A percentile compares a stretch with the other conserved stretches of the same genome.
Evolutionary conservation across 2,888 invertebrate genomes (phyloP).

Genomic region (Halocaridina rubra): DNA sequence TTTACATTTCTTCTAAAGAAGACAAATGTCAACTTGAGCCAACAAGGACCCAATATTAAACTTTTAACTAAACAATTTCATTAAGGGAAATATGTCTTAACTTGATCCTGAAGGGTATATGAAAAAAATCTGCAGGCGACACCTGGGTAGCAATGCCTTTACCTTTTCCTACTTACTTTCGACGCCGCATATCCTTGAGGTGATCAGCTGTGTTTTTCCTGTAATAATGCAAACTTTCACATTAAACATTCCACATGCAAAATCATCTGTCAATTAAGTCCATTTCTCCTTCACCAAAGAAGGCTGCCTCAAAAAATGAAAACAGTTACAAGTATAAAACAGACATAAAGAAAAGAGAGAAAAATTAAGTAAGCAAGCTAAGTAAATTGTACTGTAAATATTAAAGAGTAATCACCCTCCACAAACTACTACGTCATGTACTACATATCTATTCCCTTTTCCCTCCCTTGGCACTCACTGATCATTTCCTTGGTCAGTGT

Average conservation of each 20-base stretch:
- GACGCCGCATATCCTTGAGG: slow-evolving; percentile 38
- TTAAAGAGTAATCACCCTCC: neutral
- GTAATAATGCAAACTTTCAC: slow-evolving; percentile 54
- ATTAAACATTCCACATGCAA: slow-evolving; percentile 33
- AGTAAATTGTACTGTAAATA: neutral
- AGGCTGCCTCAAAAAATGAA: slow-evolving; percentile 21
- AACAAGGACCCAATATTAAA: too few species aligned
- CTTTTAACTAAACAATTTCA: too few species aligned
- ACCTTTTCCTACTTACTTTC: slow-evolving; percentile 46
- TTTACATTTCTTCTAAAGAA: too few species aligned
- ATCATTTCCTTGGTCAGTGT: slow-evolving; percentile 68
- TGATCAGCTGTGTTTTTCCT: slow-evolving; percentile 52
- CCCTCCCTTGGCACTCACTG: slow-evolving; percentile 46
- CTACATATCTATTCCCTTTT: neutral
- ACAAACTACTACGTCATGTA: neutral
- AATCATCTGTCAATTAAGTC: neutral
- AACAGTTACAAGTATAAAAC: neutral
- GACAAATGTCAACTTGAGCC: too few species aligned
- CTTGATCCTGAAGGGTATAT: too few species aligned
- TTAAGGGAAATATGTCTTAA: too few species aligned
- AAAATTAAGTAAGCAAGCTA: neutral
- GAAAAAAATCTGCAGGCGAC: neutral
- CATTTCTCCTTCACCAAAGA: slow-evolving; percentile 3
- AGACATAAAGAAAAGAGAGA: neutral
- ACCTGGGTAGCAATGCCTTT: slow-evolving; percentile 1